Percentiles rank a stretch among this genome's conserved stretches.
These are phyloP conservation scores for Acipenser ruthenus DNA, from an alignment of 2,797 vertebrate genomes.

Conservation along the genomic window DNA sequence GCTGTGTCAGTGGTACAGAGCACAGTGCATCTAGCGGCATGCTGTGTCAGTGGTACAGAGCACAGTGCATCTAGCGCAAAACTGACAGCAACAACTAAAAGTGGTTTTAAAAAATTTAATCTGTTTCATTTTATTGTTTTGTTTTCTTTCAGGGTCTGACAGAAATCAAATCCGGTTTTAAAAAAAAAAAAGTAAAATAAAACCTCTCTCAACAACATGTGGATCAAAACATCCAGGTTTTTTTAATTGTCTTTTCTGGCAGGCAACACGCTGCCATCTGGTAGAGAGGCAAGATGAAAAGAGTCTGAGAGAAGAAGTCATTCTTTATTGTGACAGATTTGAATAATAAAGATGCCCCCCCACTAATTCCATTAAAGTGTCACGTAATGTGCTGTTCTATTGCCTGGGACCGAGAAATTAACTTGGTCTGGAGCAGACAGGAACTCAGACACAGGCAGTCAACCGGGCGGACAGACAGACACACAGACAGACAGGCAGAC, in stretches of 20 bases:
- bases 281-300: conserved; percentile 27
- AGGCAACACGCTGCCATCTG: conserved; percentile 35
- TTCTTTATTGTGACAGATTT: conserved; percentile 29
- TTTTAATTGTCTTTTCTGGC: conserved; percentile 28
- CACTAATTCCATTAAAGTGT: conserved; percentile 41
- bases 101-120: no score
- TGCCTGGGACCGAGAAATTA: no score
- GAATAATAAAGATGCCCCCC: conserved; percentile 47
- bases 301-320: conserved; percentile 26
- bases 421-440: no score
- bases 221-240: conserved; percentile 21
- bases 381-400: not conserved
- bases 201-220: not conserved
- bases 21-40: no score
- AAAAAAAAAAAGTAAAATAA: not conserved
- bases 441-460: not conserved
- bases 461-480: not conserved
- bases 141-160: no score
- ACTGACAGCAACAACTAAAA: no score
- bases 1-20: no score
- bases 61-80: no score
- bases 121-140: no score
- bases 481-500: no score
- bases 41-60: no score
- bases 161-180: not conserved